These are phyloP conservation scores for Caenorhabditis drosophilae DNA, from an alignment of 2,888 invertebrate species.

Conservation along the genomic window DNA sequence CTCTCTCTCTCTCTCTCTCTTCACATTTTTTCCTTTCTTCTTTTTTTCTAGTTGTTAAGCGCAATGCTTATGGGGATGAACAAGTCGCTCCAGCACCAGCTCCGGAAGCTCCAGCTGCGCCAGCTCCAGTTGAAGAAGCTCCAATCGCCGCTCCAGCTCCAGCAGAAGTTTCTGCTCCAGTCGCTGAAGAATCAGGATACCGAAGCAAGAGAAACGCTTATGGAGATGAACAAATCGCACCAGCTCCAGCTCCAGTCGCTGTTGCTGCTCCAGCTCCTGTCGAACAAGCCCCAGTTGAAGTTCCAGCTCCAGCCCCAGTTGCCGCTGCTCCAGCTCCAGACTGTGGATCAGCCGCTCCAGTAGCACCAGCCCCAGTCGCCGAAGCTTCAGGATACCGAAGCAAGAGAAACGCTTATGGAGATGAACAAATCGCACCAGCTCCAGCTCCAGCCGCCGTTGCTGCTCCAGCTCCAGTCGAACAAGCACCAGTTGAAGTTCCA, in stretches of 20 bases:
- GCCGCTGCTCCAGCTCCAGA: constrained; percentile 14
- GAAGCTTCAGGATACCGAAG: constrained; percentile 33
- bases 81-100: constrained; percentile 37
- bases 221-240: constrained; percentile 40
- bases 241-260: constrained; percentile 25
- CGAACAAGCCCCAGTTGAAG: constrained; percentile 19
- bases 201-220: constrained; percentile 31
- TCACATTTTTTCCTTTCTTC: background rate
- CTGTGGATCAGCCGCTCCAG: background rate
- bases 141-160: constrained; percentile 27
- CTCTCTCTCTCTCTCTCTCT: background rate
- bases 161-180: constrained; percentile 23
- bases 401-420: constrained; percentile 50
- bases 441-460: too few relatives aligned
- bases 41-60: constrained; percentile 23
- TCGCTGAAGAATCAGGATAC: constrained; percentile 10
- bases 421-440: constrained; percentile 44
- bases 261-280: constrained; percentile 21
- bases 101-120: constrained; percentile 13
- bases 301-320: constrained; percentile 5
- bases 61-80: constrained; percentile 43
- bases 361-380: constrained; percentile 16
- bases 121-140: constrained; percentile 26
- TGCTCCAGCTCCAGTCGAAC: constrained; percentile 14
- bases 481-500: too few relatives aligned